Percentiles rank a stretch among this genome's conserved stretches.
These are phyloP conservation scores for Linurgus olivaceus DNA, from an alignment of 2,797 vertebrate genomes.

Conservation along the genomic window DNA sequence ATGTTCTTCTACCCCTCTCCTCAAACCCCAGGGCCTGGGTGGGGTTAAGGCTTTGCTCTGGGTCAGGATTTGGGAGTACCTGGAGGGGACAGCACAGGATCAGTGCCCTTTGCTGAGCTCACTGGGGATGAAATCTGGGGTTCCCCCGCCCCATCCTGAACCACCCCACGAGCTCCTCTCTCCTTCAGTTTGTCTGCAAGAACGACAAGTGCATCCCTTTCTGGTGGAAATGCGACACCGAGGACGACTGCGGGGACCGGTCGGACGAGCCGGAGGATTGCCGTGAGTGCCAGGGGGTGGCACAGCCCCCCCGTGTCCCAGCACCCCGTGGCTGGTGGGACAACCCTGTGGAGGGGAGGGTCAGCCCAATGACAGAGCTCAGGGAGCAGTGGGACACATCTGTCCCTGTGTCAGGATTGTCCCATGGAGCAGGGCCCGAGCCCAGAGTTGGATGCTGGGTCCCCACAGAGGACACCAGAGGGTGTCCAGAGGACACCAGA, in stretches of 20 bases:
- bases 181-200: constrained; percentile 92
- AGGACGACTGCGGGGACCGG: constrained; percentile 94
- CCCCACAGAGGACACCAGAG: neutral
- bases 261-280: constrained; percentile 93
- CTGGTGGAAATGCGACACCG: constrained; percentile 99
- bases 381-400: neutral
- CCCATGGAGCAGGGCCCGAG: fast-evolving
- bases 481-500: neutral
- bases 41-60: neutral
- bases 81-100: neutral
- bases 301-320: fast-evolving
- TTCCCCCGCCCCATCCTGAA: fast-evolving
- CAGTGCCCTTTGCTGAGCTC: neutral
- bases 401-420: neutral
- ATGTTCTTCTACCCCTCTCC: neutral
- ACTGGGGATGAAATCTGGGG: neutral
- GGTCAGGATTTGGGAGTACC: neutral
- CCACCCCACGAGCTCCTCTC: neutral
- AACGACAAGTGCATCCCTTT: constrained; percentile 99
- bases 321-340: neutral
- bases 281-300: constrained; percentile 80
- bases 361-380: fast-evolving
- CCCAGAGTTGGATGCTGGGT: neutral
- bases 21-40: neutral
- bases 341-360: neutral